phyloP scores from a whole-genome alignment of 1,140 invertebrate species.

The Drosophila pectinifera region DNA sequence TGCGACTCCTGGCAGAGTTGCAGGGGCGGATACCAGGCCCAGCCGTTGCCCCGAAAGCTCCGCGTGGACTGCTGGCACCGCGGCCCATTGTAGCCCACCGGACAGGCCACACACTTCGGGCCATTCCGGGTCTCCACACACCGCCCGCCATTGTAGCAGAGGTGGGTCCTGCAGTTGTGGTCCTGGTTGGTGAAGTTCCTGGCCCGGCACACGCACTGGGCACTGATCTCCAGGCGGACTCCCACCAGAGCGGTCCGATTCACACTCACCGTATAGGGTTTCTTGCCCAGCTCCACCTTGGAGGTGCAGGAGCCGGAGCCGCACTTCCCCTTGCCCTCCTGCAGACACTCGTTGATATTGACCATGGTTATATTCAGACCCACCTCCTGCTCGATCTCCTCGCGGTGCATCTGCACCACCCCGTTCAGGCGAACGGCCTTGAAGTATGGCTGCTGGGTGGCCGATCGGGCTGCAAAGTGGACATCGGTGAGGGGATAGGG shows the following conservation, averaged over 20 bases:
- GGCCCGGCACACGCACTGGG: slow-evolving; percentile 87
- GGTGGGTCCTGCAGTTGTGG: slow-evolving; percentile 87
- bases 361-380: slow-evolving; percentile 90
- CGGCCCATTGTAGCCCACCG: slow-evolving; percentile 88
- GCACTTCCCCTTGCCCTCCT: slow-evolving; percentile 83
- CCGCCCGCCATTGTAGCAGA: slow-evolving; percentile 90
- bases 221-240: slow-evolving; percentile 87
- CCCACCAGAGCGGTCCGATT: slow-evolving; percentile 90
- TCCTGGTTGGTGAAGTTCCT: slow-evolving; percentile 86
- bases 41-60: slow-evolving; percentile 88
- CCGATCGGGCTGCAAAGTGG: slow-evolving; percentile 88
- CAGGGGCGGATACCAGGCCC: slow-evolving; percentile 89
- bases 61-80: slow-evolving; percentile 89
- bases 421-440: slow-evolving; percentile 89
- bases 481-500: slow-evolving; percentile 87
- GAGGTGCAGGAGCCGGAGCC: slow-evolving; percentile 89
- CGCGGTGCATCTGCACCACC: slow-evolving; percentile 87
- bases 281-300: slow-evolving; percentile 87
- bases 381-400: slow-evolving; percentile 88
- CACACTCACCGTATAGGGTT: slow-evolving; percentile 90
- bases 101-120: slow-evolving; percentile 88
- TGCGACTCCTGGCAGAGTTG: slow-evolving; percentile 89
- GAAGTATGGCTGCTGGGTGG: slow-evolving; percentile 88
- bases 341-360: slow-evolving; percentile 89
- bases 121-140: slow-evolving; percentile 87